phyloP scores from a whole-genome alignment of 2,797 vertebrate species.

The Oryzias dopingdopingensis region DNA sequence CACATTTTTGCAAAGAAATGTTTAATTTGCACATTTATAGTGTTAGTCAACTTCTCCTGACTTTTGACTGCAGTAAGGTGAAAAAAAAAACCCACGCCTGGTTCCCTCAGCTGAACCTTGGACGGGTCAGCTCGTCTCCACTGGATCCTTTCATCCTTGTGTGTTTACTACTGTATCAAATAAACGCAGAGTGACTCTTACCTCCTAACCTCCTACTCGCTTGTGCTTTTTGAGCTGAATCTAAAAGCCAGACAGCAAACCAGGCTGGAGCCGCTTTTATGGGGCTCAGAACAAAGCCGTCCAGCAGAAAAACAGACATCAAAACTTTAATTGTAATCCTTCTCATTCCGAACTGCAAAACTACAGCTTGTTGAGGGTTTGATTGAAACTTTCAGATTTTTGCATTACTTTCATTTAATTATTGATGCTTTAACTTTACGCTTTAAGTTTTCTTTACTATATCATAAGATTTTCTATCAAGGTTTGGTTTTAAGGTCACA shows the following conservation, averaged over 20 bases:
- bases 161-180: background rate
- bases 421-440: too few relatives aligned
- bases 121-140: background rate
- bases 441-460: too few relatives aligned
- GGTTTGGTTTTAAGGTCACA: too few relatives aligned
- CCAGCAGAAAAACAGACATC: background rate
- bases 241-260: constrained; percentile 6
- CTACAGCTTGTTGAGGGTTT: background rate
- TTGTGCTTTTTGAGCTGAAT: constrained; percentile 3
- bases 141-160: background rate
- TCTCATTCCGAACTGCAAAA: background rate
- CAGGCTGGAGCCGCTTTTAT: constrained; percentile 5
- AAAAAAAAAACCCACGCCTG: background rate
- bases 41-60: too few relatives aligned
- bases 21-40: too few relatives aligned
- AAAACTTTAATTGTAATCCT: background rate
- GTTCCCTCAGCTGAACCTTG: background rate
- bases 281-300: background rate
- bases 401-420: too few relatives aligned
- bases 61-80: background rate
- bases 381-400: too few relatives aligned
- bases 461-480: too few relatives aligned
- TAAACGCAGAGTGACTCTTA: background rate
- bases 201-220: background rate
- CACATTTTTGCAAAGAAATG: too few relatives aligned